phyloP scores from a whole-genome alignment of 2,797 vertebrate genomes.

The Crypturellus tataupa region DNA sequence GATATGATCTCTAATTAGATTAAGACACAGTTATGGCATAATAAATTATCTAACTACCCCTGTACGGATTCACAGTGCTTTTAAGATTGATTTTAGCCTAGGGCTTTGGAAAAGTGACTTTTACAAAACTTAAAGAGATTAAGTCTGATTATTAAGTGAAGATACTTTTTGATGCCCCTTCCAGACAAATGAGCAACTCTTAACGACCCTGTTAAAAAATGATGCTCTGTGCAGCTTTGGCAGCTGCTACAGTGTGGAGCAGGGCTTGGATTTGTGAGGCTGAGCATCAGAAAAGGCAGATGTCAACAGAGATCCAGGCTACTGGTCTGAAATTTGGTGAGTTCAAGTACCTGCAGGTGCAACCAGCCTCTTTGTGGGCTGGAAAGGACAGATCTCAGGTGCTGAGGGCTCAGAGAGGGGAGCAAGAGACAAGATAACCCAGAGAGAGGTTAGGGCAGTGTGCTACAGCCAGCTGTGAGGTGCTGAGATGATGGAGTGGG shows the following conservation, averaged over 20 bases:
- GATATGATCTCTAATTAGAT: constrained; percentile 62
- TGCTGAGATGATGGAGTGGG: too few relatives aligned
- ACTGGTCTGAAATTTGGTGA: not conserved
- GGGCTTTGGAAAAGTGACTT: constrained; percentile 27
- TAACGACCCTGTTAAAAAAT: not conserved
- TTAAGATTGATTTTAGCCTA: constrained; percentile 57
- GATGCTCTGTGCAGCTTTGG: not conserved
- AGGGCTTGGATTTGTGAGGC: not conserved
- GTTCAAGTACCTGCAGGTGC: not conserved
- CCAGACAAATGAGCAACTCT: not conserved
- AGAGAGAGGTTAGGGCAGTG: too few relatives aligned
- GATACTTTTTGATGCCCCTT: not conserved
- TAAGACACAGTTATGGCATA: constrained; percentile 62
- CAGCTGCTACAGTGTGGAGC: not conserved
- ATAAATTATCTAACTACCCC: constrained; percentile 43
- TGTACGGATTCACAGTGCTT: not conserved
- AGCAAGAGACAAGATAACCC: not conserved
- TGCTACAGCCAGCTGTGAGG: too few relatives aligned
- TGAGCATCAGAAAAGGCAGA: not conserved
- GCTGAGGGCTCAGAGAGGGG: too few relatives aligned
- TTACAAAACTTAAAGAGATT: constrained; percentile 50
- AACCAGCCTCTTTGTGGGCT: not conserved
- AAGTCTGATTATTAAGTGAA: constrained; percentile 45
- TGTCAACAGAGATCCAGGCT: not conserved
- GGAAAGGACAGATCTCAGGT: not conserved